Conservation (phyloP, 2,888 invertebrate species). For the Tanypteryx hageni region DNA sequence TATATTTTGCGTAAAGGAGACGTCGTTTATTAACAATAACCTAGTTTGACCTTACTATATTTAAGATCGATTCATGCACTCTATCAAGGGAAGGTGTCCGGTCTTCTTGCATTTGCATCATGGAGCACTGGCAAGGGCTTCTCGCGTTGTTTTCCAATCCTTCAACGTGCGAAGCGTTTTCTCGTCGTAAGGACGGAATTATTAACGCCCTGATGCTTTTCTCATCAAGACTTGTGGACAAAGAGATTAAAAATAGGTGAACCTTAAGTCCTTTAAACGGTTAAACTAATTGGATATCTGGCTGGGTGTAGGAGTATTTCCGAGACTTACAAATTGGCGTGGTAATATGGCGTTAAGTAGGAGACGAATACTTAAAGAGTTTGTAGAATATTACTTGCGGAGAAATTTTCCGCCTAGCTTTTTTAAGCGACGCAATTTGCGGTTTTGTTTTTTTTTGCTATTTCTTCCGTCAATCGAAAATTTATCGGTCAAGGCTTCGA, state of each 20-base stretch:
- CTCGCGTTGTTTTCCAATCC: not conserved
- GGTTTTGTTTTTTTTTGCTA: too few species aligned
- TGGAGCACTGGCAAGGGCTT: not conserved
- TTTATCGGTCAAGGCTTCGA: too few species aligned
- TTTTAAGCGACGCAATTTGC: too few species aligned
- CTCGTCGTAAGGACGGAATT: not conserved
- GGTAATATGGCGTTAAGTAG: not conserved
- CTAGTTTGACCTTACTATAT: not conserved
- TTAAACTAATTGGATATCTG: constrained; percentile 7
- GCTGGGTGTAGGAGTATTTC: not conserved
- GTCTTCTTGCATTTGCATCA: not conserved
- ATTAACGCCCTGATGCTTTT: not conserved
- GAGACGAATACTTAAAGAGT: too few species aligned
- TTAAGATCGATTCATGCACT: too few species aligned
- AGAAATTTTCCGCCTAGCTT: too few species aligned
- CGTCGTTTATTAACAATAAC: constrained; percentile 32
- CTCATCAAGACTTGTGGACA: not conserved
- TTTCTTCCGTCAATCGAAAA: too few species aligned
- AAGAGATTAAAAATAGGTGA: not conserved
- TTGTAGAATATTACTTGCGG: too few species aligned
- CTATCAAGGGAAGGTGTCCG: too few species aligned
- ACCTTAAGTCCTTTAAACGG: not conserved
- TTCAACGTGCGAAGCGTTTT: not conserved
- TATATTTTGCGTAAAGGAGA: not conserved
- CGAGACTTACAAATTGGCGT: not conserved